Evolutionary conservation across 2,113 vertebrate species (phyloP).

Genomic region (Cromileptes altivelis): DNA sequence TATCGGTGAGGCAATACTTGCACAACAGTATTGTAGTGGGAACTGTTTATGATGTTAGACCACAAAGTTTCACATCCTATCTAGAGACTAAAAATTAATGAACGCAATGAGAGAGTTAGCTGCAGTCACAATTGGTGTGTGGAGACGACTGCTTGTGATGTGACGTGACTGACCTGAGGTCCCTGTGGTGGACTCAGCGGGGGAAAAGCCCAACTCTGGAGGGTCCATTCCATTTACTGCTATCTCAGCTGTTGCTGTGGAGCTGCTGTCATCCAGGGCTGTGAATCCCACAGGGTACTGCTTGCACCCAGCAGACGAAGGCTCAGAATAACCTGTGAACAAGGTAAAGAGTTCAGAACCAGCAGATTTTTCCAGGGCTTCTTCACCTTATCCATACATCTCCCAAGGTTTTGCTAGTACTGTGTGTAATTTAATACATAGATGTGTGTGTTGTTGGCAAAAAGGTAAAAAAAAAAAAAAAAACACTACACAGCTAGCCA

Average conservation of each 20-base stretch:
- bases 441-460: neutral
- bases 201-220: slow-evolving; percentile 79
- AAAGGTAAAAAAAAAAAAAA: neutral
- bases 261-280: slow-evolving; percentile 70
- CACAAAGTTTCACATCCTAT: neutral
- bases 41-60: neutral
- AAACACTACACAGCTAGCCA: too few species aligned
- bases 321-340: slow-evolving; percentile 82
- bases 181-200: slow-evolving; percentile 75
- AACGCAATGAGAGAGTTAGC: neutral
- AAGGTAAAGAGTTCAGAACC: slow-evolving; percentile 38
- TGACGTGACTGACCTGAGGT: slow-evolving; percentile 76
- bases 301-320: slow-evolving; percentile 77
- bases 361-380: neutral
- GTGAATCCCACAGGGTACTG: slow-evolving; percentile 76
- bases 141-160: slow-evolving; percentile 28
- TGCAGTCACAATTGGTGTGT: slow-evolving; percentile 4
- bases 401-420: neutral
- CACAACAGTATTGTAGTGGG: neutral
- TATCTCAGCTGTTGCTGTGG: slow-evolving; percentile 78
- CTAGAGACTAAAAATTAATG: neutral
- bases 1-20: neutral
- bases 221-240: slow-evolving; percentile 86
- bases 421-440: neutral
- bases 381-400: neutral